A percentile compares a stretch with the other conserved stretches of the same genome.
phyloP scores from a whole-genome alignment of 2,113 vertebrate species.

The Gambusia holbrooki region DNA sequence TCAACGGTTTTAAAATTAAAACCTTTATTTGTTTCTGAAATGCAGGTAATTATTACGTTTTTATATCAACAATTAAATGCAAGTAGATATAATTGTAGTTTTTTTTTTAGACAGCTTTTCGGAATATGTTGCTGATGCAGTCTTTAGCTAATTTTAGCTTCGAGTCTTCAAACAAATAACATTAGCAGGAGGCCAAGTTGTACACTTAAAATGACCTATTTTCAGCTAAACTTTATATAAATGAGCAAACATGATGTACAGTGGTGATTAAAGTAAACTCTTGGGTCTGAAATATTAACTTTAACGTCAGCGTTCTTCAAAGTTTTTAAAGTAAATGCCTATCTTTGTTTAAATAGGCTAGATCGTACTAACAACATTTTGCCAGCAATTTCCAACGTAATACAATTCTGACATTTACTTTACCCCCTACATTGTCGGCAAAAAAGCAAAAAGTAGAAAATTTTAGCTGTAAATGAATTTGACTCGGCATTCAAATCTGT shows the following conservation, averaged over 20 bases:
- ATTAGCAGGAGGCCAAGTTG: not conserved
- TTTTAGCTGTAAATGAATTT: not conserved
- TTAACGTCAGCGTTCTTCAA: not conserved
- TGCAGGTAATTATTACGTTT: constrained; percentile 59
- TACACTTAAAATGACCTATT: not conserved
- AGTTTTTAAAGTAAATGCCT: not conserved
- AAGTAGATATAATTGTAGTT: not conserved
- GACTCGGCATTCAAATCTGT: not conserved
- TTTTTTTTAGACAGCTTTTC: not conserved
- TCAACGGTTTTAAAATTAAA: not conserved
- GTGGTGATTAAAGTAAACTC: not conserved
- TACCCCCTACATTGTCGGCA: not conserved
- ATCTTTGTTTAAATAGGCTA: not conserved
- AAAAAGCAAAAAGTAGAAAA: not conserved
- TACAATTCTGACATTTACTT: too few species aligned
- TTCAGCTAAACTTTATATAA: not conserved
- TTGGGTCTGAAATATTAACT: not conserved
- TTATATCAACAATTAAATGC: not conserved
- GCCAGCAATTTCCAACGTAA: not conserved
- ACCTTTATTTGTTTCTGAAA: not conserved
- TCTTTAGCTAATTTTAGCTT: constrained; percentile 3
- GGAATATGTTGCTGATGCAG: not conserved
- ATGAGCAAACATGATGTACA: too few species aligned
- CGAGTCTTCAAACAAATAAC: not conserved
- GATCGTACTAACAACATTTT: not conserved